Evolutionary conservation across 2,113 vertebrate species (phyloP).

Genomic region (Dasyprocta punctata): DNA sequence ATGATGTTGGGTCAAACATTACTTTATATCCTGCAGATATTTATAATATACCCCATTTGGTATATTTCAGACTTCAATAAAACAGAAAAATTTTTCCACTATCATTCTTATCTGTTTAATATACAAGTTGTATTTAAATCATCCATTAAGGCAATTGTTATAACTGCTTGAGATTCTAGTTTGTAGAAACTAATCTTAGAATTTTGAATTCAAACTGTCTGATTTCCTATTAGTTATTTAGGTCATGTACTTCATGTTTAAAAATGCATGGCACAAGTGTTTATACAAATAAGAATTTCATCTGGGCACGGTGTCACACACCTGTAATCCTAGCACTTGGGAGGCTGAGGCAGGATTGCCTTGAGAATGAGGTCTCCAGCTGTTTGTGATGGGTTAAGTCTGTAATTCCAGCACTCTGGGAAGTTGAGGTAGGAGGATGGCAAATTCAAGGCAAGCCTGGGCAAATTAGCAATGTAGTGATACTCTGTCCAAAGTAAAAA

Average conservation of each 20-base stretch:
- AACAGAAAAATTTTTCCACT: not conserved
- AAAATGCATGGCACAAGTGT: not conserved
- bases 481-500: not conserved
- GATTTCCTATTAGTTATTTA: not conserved
- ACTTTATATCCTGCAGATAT: not conserved
- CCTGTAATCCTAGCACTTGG: not conserved
- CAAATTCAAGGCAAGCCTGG: not conserved
- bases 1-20: not conserved
- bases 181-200: not conserved
- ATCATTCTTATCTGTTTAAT: not conserved
- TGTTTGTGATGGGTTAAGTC: not conserved
- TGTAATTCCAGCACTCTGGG: not conserved
- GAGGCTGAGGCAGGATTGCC: not conserved
- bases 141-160: not conserved
- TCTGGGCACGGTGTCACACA: not conserved
- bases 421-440: not conserved
- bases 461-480: not conserved
- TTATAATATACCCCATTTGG: not conserved
- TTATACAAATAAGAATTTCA: not conserved
- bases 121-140: not conserved
- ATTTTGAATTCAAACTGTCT: not conserved
- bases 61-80: not conserved
- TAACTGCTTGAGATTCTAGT: conserved; percentile 16
- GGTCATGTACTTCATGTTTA: not conserved
- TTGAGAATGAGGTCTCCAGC: not conserved